phyloP scores from a whole-genome alignment of 2,888 invertebrate genomes.

The Drosophila algonquin region DNA sequence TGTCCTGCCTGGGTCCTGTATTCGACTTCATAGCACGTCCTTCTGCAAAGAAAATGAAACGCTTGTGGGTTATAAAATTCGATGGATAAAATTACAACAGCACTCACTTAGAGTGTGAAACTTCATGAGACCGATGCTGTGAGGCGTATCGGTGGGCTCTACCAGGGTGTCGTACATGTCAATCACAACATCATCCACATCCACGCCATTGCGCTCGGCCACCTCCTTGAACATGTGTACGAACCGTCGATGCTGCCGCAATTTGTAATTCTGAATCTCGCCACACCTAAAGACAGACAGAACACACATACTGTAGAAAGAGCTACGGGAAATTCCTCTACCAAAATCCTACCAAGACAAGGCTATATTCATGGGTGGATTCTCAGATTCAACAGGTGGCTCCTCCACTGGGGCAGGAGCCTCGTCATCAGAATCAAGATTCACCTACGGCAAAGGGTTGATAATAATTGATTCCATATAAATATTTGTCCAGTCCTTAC shows the following conservation, averaged over 20 bases:
- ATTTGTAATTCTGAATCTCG: conserved; percentile 69
- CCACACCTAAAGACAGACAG: conserved; percentile 64
- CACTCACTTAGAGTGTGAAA: conserved; percentile 78
- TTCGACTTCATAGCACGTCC: conserved; percentile 60
- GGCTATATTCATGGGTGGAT: conserved; percentile 73
- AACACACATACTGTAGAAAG: neutral
- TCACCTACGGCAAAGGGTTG: conserved; percentile 48
- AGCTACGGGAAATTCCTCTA: accelerated
- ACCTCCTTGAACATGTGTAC: conserved; percentile 69
- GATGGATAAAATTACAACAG: neutral
- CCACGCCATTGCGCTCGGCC: conserved; percentile 72
- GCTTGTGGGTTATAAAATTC: neutral
- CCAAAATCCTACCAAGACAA: conserved; percentile 61
- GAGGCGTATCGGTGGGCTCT: conserved; percentile 71
- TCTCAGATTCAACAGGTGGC: conserved; percentile 65
- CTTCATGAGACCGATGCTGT: conserved; percentile 72
- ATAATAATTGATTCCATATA: neutral
- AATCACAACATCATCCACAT: conserved; percentile 64
- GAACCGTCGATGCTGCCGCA: conserved; percentile 81
- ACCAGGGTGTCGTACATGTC: conserved; percentile 74
- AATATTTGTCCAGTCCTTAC: conserved; percentile 45
- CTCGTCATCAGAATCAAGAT: conserved; percentile 68
- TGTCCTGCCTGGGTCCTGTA: neutral
- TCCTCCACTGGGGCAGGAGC: neutral
- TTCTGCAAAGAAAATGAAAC: conserved; percentile 43